phyloP scores from a whole-genome alignment of 2,113 vertebrate genomes.

The Clupea harengus region DNA sequence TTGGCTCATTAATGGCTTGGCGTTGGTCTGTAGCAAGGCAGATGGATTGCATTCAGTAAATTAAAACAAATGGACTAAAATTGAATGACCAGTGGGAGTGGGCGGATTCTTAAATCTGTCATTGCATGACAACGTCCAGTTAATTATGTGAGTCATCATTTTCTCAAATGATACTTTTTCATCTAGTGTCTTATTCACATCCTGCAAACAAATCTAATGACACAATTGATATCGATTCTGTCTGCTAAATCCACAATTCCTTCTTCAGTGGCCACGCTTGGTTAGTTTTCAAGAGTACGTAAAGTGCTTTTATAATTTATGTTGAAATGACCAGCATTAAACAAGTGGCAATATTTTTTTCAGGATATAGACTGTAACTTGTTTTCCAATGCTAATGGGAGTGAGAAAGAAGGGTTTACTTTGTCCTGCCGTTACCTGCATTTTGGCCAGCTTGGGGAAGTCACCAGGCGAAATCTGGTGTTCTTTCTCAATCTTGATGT shows the following conservation, averaged over 20 bases:
- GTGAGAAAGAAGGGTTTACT: too few species aligned
- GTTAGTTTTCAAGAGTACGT: too few species aligned
- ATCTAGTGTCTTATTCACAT: neutral
- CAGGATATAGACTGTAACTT: too few species aligned
- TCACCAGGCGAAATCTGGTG: slow-evolving; percentile 78
- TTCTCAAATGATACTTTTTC: neutral
- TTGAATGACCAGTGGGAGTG: neutral
- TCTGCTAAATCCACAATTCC: neutral
- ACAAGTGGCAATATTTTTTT: too few species aligned
- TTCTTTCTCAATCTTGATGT: slow-evolving; percentile 76
- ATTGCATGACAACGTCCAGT: neutral
- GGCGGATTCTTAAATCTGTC: neutral
- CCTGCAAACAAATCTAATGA: slow-evolving; percentile 5
- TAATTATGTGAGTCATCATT: neutral
- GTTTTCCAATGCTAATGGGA: too few species aligned
- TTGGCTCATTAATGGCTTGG: neutral
- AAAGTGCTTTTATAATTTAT: too few species aligned
- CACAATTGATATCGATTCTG: neutral
- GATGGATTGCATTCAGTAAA: neutral
- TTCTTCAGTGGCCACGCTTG: neutral
- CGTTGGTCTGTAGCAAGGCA: neutral
- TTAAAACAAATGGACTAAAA: neutral
- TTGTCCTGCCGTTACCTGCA: slow-evolving; percentile 68
- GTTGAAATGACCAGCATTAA: too few species aligned
- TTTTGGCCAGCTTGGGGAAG: slow-evolving; percentile 76